Conservation (phyloP, 2,888 invertebrate genomes). For the Cyaniris semiargus region DNA sequence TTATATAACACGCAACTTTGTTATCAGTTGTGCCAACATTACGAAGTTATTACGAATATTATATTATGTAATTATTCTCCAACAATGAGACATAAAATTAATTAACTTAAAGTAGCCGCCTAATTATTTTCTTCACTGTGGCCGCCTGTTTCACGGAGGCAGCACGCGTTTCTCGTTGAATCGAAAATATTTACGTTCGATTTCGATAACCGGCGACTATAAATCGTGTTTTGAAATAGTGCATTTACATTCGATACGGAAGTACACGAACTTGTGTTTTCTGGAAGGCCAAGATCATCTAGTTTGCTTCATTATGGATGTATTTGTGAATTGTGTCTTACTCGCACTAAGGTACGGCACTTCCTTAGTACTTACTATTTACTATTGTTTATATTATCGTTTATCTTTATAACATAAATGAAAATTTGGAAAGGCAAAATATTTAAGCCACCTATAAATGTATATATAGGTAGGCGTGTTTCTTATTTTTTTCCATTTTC, state of each 20-base stretch:
- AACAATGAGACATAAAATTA: conserved; percentile 20
- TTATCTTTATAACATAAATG: background rate
- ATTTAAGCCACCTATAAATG: background rate
- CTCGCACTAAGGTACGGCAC: conserved; percentile 47
- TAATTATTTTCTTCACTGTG: conserved; percentile 31
- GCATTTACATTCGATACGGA: conserved; percentile 39
- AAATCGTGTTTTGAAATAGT: conserved; percentile 47
- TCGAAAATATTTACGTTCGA: conserved; percentile 29
- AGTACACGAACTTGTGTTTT: conserved; percentile 53
- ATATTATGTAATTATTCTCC: conserved; percentile 15
- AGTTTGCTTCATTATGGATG: conserved; percentile 42
- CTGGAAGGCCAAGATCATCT: conserved; percentile 58
- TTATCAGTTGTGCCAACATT: conserved; percentile 24
- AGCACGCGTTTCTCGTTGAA: conserved; percentile 35
- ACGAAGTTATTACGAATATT: conserved; percentile 27
- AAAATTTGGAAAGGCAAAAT: background rate
- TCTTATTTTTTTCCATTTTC: background rate
- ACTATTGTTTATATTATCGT: background rate
- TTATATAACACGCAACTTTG: background rate
- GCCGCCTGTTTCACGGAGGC: conserved; percentile 33
- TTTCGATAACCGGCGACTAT: conserved; percentile 12
- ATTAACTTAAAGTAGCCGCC: conserved; percentile 22
- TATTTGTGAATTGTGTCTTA: conserved; percentile 29
- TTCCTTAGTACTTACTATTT: conserved; percentile 12
- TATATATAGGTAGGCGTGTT: too few relatives aligned